Base-by-base conservation (phyloP, 2,888 invertebrate genomes). In the Acanthococcus lagerstroemiae region DNA sequence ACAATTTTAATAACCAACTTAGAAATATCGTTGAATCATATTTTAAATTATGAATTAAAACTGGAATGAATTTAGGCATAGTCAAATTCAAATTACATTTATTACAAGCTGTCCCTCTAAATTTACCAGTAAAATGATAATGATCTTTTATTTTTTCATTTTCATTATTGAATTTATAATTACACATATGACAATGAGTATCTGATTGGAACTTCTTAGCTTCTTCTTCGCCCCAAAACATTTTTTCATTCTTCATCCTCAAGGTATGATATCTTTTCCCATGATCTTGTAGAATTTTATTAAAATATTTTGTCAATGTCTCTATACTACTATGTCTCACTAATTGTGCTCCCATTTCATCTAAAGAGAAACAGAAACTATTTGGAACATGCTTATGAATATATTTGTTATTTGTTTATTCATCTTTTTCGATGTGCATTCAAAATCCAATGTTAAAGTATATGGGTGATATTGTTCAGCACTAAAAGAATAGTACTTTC, bases 31-130 rank as follows among this genome's bases (percentile, higher is more conserved):
- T 37, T 50, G 50, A 50, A 50, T 50, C 22, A 17, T 50, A 50
- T 50, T 50, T 68, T 9, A 74, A 69, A 69, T 74, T 74, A 61
- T 74, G 74, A 61, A 74, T 73, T 6, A 73, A 67, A 7, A 74
- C 67, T 1, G 74, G 75, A 37, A 76, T 70, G 21, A 70, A 69
- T 30, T 70, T 67, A 0, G 70, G 67, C 24, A 72, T 67, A 68
- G 71, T 69, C 67, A 68, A 75, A 63, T 74, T 72, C 25, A 76
- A 45, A 69, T 76, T 75, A 57, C 74, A 74, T 15, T n/a, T 52
- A 25, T 69, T 67, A 68, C 73, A 73, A 6, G 72, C 71, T 7
- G 70, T 68, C 17, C 72, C 72, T 37, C 72, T 57, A 67, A 68
- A 73, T 27, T 67, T 68, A 37, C 72, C 73, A 21, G 72, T 73